Conservation (phyloP, 2,113 vertebrate genomes). For the Empidonax alnorum region DNA sequence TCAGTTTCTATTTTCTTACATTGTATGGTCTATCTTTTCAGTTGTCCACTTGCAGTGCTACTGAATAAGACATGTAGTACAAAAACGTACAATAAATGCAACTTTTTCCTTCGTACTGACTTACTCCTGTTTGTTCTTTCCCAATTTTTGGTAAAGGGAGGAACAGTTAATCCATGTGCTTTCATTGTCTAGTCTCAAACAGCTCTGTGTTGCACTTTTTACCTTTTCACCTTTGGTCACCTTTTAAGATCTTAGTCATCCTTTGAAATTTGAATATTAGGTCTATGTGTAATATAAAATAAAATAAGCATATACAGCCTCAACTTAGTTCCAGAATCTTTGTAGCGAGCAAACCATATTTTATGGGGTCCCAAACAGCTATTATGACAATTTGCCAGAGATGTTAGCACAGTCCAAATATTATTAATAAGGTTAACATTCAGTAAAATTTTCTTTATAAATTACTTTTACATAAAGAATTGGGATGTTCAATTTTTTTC, state of each 20-base stretch:
- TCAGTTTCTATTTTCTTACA: not conserved
- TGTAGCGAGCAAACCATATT: not conserved
- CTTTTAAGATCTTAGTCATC: not conserved
- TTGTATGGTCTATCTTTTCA: not conserved
- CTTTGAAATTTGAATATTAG: not conserved
- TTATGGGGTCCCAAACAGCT: not conserved
- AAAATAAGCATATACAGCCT: not conserved
- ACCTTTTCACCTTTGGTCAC: not conserved
- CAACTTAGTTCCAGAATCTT: not conserved
- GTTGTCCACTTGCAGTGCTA: not conserved
- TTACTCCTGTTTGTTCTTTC: not conserved
- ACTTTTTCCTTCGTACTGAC: not conserved
- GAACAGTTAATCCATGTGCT: not conserved
- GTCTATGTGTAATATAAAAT: not conserved
- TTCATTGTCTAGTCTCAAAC: not conserved
- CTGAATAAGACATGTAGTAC: not conserved
- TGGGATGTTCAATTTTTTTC: not conserved
- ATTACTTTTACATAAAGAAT: not conserved
- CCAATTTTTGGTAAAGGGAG: not conserved
- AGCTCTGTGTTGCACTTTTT: not conserved
- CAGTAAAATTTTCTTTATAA: not conserved
- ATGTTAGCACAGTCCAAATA: not conserved
- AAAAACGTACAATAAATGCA: conserved; percentile 27
- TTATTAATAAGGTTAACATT: not conserved
- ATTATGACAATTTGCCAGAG: not conserved